phyloP scores from a whole-genome alignment of 2,888 invertebrate genomes.

The Laothoe populi region DNA sequence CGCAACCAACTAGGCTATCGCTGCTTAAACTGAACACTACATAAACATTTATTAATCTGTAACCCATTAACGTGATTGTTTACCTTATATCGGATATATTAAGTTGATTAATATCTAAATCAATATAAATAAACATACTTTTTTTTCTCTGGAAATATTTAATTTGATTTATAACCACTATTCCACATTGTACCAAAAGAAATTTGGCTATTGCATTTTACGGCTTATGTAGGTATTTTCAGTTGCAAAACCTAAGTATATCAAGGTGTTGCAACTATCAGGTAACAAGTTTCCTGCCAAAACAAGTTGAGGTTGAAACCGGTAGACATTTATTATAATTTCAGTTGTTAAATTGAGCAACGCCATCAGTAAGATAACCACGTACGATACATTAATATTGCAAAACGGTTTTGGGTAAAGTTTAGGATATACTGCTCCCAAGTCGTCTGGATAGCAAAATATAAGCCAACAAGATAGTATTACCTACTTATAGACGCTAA shows the following conservation, averaged over 20 bases:
- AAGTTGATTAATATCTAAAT: too few relatives aligned
- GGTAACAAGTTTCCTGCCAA: constrained; percentile 34
- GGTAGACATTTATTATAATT: constrained; percentile 44
- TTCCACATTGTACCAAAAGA: neutral
- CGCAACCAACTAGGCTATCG: too few relatives aligned
- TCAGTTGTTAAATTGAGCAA: constrained; percentile 41
- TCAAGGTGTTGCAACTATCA: constrained; percentile 21
- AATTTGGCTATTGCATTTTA: neutral
- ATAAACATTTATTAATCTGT: too few relatives aligned
- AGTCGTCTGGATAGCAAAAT: constrained; percentile 46
- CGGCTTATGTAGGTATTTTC: neutral
- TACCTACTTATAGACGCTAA: constrained; percentile 35
- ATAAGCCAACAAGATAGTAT: constrained; percentile 43
- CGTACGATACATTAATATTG: constrained; percentile 78
- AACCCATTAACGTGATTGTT: too few relatives aligned
- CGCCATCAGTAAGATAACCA: constrained; percentile 70
- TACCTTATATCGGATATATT: too few relatives aligned
- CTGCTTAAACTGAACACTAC: too few relatives aligned
- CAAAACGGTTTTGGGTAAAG: constrained; percentile 74
- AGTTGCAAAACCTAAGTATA: neutral
- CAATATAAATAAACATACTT: too few relatives aligned
- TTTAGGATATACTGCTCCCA: constrained; percentile 71
- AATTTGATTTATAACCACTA: too few relatives aligned
- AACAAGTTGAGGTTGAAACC: constrained; percentile 41
- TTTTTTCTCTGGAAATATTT: too few relatives aligned